A percentile compares a stretch with the other conserved stretches of the same genome.
Conservation (phyloP, 2,113 vertebrate genomes). For the Calyptommatus sinebrachiatus region DNA sequence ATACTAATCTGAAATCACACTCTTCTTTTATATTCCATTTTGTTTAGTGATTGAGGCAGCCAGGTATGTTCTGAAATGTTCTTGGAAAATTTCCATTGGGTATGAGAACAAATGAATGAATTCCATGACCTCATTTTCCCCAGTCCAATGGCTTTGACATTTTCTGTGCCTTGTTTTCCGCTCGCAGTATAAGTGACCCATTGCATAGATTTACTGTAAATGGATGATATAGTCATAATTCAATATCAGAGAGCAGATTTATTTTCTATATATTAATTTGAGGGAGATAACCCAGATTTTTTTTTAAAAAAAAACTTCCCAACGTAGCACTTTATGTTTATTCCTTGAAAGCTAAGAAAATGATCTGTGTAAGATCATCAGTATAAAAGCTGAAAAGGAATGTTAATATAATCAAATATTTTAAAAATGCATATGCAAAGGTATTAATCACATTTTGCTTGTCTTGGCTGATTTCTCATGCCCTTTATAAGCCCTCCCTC, state of each 20-base stretch:
- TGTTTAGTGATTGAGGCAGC: conserved; percentile 3
- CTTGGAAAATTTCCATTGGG: conserved; percentile 15
- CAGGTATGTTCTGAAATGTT: not conserved
- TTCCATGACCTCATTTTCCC: conserved; percentile 28
- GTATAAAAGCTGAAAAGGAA: not conserved
- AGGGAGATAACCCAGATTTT: not conserved
- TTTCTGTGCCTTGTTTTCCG: conserved; percentile 11
- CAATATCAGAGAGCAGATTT: not conserved
- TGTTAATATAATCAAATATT: not conserved
- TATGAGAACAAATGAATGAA: conserved; percentile 40
- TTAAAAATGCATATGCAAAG: not conserved
- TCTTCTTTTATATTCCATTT: not conserved
- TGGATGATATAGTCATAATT: not conserved
- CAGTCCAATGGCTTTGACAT: conserved; percentile 42
- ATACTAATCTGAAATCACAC: conserved; percentile 12
- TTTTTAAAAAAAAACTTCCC: no score
- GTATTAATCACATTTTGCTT: no score
- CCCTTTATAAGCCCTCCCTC: no score
- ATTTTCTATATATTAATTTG: not conserved
- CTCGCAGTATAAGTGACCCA: conserved; percentile 24
- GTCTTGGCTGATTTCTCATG: not conserved
- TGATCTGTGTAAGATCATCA: not conserved
- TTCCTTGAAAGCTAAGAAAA: not conserved
- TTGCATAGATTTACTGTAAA: conserved; percentile 14
- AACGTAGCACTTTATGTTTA: not conserved